phyloP scores from a whole-genome alignment of 2,113 vertebrate genomes.

The Tupaia tana region DNA sequence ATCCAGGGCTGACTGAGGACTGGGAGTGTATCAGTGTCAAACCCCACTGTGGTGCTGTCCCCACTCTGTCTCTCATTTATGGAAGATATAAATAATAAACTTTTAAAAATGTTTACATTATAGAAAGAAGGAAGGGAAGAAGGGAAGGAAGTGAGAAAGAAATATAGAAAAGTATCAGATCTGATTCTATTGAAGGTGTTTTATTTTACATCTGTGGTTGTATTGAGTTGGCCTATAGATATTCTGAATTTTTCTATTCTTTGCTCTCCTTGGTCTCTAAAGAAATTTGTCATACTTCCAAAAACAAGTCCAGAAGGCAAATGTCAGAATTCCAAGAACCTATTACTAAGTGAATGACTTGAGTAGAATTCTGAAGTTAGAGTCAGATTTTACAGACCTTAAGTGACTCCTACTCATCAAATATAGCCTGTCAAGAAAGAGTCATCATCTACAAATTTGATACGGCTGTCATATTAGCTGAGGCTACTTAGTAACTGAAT shows the following conservation, averaged over 20 bases:
- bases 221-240: background rate
- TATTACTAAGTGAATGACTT: conserved; percentile 9
- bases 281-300: background rate
- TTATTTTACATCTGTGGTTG: conserved; percentile 25
- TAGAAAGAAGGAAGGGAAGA: background rate
- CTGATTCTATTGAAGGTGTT: background rate
- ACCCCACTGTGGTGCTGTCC: too few relatives aligned
- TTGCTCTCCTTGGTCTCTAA: background rate
- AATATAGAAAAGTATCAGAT: background rate
- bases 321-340: conserved; percentile 6
- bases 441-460: background rate
- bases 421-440: background rate
- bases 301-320: conserved; percentile 23
- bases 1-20: too few relatives aligned
- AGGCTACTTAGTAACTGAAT: background rate
- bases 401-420: background rate
- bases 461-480: background rate
- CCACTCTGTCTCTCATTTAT: too few relatives aligned
- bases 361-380: background rate
- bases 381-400: background rate
- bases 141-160: too few relatives aligned
- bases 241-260: conserved; percentile 39
- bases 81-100: too few relatives aligned
- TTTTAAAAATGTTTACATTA: too few relatives aligned
- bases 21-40: too few relatives aligned